Percentiles rank a stretch among this genome's conserved stretches.
Evolutionary conservation across 2,113 vertebrate species (phyloP).

Genomic region (Poecile atricapillus): DNA sequence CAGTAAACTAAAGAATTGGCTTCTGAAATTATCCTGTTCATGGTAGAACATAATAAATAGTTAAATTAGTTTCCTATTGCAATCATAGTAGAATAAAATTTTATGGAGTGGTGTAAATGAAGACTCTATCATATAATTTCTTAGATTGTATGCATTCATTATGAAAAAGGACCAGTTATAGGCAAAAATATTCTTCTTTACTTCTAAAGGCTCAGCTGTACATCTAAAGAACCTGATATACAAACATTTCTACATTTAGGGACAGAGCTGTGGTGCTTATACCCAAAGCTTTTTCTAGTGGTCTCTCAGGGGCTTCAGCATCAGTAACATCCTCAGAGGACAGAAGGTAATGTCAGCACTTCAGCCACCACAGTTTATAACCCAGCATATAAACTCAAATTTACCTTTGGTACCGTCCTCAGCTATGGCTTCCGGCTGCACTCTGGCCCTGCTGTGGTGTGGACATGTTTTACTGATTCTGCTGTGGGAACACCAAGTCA

Average conservation of each 20-base stretch:
- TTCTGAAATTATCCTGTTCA: not conserved
- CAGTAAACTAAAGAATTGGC: not conserved
- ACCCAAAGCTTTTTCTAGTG: not conserved
- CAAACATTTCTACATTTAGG: not conserved
- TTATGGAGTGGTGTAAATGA: not conserved
- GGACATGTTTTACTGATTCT: not conserved
- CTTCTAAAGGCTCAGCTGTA: not conserved
- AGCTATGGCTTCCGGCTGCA: not conserved
- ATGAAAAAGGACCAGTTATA: not conserved
- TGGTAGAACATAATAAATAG: not conserved
- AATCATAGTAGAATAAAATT: not conserved
- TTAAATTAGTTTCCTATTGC: not conserved
- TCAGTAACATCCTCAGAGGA: not conserved
- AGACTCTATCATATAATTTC: not conserved
- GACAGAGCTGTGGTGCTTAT: not conserved
- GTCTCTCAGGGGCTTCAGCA: not conserved
- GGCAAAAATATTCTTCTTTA: not conserved
- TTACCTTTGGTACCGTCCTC: not conserved
- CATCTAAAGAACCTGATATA: not conserved
- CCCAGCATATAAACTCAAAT: not conserved
- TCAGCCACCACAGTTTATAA: not conserved
- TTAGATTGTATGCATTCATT: not conserved
- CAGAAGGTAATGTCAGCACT: not conserved
- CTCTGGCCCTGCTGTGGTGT: not conserved
- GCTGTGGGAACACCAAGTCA: not conserved